Evolutionary conservation across 2,888 invertebrate species (phyloP).

Genomic region (Lathronympha strigana): DNA sequence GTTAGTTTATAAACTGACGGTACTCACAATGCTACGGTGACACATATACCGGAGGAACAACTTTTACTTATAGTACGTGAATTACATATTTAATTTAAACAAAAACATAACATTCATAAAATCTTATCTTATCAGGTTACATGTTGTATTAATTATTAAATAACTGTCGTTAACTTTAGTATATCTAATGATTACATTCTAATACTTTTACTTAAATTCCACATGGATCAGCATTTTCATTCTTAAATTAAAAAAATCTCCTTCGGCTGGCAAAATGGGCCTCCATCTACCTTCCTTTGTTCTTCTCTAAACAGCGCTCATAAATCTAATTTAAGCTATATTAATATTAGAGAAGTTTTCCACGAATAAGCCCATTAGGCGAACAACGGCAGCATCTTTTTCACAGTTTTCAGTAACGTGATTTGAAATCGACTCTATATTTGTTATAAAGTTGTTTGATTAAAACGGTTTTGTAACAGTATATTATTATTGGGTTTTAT

Average conservation of each 20-base stretch:
- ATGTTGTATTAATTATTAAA: no score
- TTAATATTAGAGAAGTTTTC: conserved; percentile 24
- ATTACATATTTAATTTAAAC: no score
- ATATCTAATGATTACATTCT: no score
- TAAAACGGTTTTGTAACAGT: neutral
- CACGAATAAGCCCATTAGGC: neutral
- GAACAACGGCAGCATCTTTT: neutral
- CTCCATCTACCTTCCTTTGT: conserved; percentile 30
- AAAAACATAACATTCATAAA: no score
- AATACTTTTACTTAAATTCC: no score
- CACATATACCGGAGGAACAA: no score
- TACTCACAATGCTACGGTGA: no score
- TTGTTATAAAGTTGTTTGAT: neutral
- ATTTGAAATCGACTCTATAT: neutral
- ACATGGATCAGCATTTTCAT: neutral
- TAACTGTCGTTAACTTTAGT: no score
- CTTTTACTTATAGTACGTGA: no score
- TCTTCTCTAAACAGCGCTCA: conserved; percentile 25
- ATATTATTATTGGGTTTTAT: neutral
- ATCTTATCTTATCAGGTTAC: no score
- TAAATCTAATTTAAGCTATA: conserved; percentile 27
- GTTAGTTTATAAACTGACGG: no score
- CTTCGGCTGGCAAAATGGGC: neutral
- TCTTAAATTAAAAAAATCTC: neutral
- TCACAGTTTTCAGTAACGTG: neutral